Percentiles rank a stretch among this genome's conserved stretches.
These are phyloP conservation scores for Threskiornis aethiopicus DNA, from an alignment of 2,797 vertebrate species.

Conservation along the genomic window DNA sequence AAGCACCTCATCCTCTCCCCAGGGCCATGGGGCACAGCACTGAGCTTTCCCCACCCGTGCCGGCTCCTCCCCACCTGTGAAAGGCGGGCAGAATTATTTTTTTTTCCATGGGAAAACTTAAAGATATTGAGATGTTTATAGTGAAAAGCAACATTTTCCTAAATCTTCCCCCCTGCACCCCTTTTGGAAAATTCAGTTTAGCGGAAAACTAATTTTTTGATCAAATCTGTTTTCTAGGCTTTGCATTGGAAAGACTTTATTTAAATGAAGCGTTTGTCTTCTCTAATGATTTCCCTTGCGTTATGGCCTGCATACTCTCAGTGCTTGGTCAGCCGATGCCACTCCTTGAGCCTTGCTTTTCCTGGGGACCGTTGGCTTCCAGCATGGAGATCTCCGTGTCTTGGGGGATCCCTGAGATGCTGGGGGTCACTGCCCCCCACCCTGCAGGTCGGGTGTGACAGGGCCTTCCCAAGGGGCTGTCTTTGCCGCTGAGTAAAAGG, in stretches of 20 bases:
- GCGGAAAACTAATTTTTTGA: background rate
- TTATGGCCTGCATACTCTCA: accelerated
- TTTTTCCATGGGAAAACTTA: background rate
- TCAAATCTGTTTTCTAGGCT: background rate
- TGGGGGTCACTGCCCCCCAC: background rate
- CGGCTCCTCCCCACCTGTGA: background rate
- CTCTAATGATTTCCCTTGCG: too few species aligned
- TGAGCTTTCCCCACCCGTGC: background rate
- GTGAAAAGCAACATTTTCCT: background rate
- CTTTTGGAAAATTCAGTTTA: background rate
- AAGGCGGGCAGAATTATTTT: background rate
- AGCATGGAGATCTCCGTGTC: background rate
- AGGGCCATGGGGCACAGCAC: background rate
- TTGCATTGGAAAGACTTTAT: background rate
- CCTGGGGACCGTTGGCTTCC: background rate
- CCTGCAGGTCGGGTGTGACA: too few species aligned
- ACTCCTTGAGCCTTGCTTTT: background rate
- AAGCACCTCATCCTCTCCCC: background rate
- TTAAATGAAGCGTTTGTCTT: background rate
- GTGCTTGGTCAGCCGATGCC: background rate
- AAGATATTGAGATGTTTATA: background rate
- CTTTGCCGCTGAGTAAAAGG: background rate
- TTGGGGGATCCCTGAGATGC: background rate
- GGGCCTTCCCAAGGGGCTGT: background rate
- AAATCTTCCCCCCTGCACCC: too few species aligned